Conservation (phyloP, 2,888 invertebrate species). For the Nineta flava region DNA sequence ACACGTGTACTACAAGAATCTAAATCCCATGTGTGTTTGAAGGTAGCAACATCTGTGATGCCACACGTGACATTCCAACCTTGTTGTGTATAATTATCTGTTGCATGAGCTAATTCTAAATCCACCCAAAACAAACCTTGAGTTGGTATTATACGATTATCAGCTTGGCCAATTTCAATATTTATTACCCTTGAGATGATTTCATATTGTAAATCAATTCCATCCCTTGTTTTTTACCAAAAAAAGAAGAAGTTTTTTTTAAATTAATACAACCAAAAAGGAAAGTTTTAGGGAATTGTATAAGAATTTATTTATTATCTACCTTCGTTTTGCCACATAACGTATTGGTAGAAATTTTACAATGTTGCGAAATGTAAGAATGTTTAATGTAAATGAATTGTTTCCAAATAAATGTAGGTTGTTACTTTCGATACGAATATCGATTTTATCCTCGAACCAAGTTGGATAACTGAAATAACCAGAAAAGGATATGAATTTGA, state of each 20-base stretch:
- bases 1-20: conserved; percentile 37
- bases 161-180: conserved; percentile 19
- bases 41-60: conserved; percentile 28
- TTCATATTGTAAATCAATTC: conserved; percentile 48
- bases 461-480: conserved; percentile 24
- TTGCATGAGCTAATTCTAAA: conserved; percentile 32
- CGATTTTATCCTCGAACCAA: conserved; percentile 29
- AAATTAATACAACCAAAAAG: not conserved
- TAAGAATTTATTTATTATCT: conserved; percentile 22
- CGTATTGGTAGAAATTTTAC: conserved; percentile 43
- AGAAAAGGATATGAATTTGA: too few relatives aligned
- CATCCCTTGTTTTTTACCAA: too few relatives aligned
- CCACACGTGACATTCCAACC: conserved; percentile 33
- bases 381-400: conserved; percentile 19
- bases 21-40: conserved; percentile 43
- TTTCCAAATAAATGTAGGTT: conserved; percentile 13
- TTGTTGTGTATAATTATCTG: conserved; percentile 28
- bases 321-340: conserved; percentile 45
- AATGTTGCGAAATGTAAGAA: conserved; percentile 45
- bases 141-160: conserved; percentile 29
- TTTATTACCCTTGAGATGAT: conserved; percentile 33
- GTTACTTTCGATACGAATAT: conserved; percentile 21
- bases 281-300: not conserved
- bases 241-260: conserved; percentile 10
- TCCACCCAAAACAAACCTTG: conserved; percentile 30